These are phyloP conservation scores for Polypterus bichir DNA, from an alignment of 2,113 vertebrate species.

Conservation along the genomic window DNA sequence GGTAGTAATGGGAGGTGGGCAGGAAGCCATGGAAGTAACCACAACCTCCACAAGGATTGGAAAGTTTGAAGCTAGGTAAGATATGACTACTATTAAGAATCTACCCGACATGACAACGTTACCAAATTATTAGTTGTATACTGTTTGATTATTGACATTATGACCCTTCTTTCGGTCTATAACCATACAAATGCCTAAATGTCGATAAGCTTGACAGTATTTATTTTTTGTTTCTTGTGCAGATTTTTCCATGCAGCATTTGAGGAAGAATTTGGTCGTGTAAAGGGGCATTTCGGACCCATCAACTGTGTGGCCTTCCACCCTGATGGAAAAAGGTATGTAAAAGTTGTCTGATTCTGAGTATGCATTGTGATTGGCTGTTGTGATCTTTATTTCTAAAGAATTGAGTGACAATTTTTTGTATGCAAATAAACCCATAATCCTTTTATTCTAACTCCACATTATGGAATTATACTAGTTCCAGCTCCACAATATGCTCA, in stretches of 20 bases:
- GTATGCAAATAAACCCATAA: not conserved
- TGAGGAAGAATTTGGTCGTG: conserved; percentile 93
- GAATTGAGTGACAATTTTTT: not conserved
- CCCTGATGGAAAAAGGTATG: conserved; percentile 90
- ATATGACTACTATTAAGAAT: too few species aligned
- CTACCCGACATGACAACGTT: not conserved
- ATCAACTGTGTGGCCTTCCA: conserved; percentile 96
- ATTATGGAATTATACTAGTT: too few species aligned
- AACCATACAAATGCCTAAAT: not conserved
- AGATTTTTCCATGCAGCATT: conserved; percentile 94
- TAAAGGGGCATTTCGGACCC: conserved; percentile 93
- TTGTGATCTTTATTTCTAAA: not conserved
- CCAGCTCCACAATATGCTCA: too few species aligned
- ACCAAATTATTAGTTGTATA: not conserved
- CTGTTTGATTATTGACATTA: not conserved
- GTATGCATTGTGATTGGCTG: too few species aligned
- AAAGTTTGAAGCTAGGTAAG: conserved; percentile 92
- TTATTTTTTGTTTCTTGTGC: not conserved
- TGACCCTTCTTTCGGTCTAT: too few species aligned
- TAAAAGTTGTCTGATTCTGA: accelerated
- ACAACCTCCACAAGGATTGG: conserved; percentile 95
- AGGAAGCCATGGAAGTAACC: conserved; percentile 97
- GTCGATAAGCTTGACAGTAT: too few species aligned
- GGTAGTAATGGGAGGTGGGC: conserved; percentile 94
- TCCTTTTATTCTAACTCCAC: not conserved